Conservation (phyloP, 1,140 invertebrate genomes). For the Brachystomella parvula region DNA sequence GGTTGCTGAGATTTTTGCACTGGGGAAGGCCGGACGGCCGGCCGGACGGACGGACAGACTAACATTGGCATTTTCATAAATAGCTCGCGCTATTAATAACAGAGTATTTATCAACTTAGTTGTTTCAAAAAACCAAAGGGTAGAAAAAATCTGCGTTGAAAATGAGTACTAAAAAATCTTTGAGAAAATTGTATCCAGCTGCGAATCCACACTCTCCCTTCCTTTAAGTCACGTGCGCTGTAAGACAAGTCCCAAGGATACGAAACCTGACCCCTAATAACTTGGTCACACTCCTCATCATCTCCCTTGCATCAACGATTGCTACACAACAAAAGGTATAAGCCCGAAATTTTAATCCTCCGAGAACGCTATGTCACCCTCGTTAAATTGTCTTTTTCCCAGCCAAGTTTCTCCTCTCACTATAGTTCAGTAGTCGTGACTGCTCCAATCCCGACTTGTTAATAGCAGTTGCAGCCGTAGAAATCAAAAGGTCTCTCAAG, state of each 20-base stretch:
- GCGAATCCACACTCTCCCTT: too few species aligned
- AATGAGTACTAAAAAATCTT: too few species aligned
- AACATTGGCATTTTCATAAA: too few species aligned
- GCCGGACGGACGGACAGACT: too few species aligned
- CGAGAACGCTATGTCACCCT: not conserved
- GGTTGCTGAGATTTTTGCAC: not conserved
- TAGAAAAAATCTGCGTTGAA: too few species aligned
- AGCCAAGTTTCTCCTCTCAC: not conserved
- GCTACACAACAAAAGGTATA: not conserved
- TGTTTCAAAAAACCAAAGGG: not conserved
- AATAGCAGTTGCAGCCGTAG: not conserved
- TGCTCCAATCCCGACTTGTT: not conserved
- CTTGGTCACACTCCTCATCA: constrained; percentile 4
- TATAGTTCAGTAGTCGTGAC: not conserved
- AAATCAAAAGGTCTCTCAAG: not conserved
- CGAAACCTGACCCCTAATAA: constrained; percentile 5
- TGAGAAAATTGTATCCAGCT: too few species aligned
- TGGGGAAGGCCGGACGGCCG: too few species aligned
- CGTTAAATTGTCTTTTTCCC: constrained; percentile 1
- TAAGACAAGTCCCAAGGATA: not conserved
- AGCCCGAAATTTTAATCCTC: not conserved
- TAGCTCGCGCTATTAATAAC: too few species aligned
- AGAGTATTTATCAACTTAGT: too few species aligned
- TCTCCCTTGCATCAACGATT: not conserved
- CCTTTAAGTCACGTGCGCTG: too few species aligned